Conservation (phyloP, 2,888 invertebrate genomes). For the Chymomyza caudatula region DNA sequence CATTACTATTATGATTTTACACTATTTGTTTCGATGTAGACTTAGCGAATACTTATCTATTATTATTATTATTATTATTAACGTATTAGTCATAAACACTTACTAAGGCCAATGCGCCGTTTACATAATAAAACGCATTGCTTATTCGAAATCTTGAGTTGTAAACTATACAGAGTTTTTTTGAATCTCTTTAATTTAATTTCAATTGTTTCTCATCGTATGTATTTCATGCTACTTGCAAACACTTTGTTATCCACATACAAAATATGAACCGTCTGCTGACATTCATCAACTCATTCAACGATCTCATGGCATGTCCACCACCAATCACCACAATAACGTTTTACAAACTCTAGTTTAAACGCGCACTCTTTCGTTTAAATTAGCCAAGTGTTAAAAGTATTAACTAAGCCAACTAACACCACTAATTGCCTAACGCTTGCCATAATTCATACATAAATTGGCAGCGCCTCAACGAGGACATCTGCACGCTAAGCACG, state of each 20-base stretch:
- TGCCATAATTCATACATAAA: conserved; percentile 31
- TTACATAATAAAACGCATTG: conserved; percentile 29
- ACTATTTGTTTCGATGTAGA: not conserved
- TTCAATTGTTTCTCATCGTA: conserved; percentile 37
- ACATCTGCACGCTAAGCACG: conserved; percentile 81
- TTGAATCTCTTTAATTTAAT: not conserved
- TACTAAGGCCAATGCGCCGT: conserved; percentile 4
- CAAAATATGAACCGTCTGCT: conserved; percentile 1
- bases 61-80: not conserved
- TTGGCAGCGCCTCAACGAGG: conserved; percentile 80
- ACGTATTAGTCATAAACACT: not conserved
- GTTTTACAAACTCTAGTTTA: conserved; percentile 56
- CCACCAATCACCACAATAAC: conserved; percentile 24
- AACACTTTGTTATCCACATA: not conserved
- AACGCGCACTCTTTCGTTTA: conserved; percentile 68
- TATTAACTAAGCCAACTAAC: conserved; percentile 16
- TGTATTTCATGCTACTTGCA: conserved; percentile 33
- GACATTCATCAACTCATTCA: conserved; percentile 20
- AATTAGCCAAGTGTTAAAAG: conserved; percentile 42
- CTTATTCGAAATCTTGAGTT: conserved; percentile 36
- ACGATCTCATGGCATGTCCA: conserved; percentile 15
- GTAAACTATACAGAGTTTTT: not conserved
- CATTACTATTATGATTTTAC: not conserved
- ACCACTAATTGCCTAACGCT: not conserved
- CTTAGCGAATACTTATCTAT: not conserved